Evolutionary conservation across 2,113 vertebrate genomes (phyloP).

Genomic region (Gymnobelideus leadbeateri): DNA sequence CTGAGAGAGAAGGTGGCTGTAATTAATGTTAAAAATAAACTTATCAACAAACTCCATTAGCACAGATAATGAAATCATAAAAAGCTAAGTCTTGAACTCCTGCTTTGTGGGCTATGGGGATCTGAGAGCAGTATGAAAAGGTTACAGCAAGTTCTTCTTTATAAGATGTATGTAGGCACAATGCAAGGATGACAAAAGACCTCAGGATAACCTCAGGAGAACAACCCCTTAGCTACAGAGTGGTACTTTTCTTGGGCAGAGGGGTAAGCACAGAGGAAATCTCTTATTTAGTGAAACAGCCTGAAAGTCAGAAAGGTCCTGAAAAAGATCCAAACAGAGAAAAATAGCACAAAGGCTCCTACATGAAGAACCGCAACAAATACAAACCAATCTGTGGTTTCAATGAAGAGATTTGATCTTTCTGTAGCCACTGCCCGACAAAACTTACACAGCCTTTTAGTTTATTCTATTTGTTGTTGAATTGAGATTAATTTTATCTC

Average conservation of each 20-base stretch:
- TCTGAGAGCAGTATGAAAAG: constrained; percentile 47
- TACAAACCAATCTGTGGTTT: constrained; percentile 7
- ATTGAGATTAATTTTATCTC: no score
- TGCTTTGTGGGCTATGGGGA: constrained; percentile 17
- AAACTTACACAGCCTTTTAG: constrained; percentile 5
- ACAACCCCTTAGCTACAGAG: background rate
- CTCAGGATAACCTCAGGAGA: background rate
- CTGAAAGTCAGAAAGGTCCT: constrained; percentile 15
- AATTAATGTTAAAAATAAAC: constrained; percentile 12
- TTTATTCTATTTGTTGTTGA: background rate
- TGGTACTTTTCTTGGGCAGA: constrained; percentile 27
- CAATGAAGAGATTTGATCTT: constrained; percentile 37
- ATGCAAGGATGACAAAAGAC: constrained; percentile 6
- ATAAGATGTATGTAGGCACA: background rate
- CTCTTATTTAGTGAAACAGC: background rate
- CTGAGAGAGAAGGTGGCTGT: constrained; percentile 43
- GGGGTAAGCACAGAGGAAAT: constrained; percentile 21
- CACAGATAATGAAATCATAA: no score
- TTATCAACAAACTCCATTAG: no score
- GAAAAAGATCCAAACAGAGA: background rate
- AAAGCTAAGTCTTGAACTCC: constrained; percentile 24
- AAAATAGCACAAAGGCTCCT: constrained; percentile 21
- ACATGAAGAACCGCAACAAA: background rate
- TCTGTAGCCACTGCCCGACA: constrained; percentile 30
- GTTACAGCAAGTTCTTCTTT: constrained; percentile 12